phyloP scores from a whole-genome alignment of 2,113 vertebrate genomes.

The Atractosteus spatula region DNA sequence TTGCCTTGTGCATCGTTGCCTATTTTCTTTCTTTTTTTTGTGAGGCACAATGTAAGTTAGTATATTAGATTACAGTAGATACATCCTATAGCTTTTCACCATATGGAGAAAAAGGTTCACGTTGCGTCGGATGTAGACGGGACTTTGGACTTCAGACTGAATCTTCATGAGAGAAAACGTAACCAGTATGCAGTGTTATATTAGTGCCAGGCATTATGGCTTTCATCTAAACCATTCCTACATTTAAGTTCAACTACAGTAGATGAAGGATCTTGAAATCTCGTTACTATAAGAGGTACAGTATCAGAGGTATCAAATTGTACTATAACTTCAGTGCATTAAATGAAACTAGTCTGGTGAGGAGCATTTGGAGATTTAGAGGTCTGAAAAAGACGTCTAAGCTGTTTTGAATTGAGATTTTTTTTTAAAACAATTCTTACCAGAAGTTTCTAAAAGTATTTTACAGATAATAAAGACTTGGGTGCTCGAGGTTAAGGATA shows the following conservation, averaged over 20 bases:
- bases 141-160: neutral
- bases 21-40: constrained; percentile 2
- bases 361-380: no score
- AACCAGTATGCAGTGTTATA: constrained; percentile 12
- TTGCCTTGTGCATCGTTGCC: constrained; percentile 20
- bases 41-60: neutral
- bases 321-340: no score
- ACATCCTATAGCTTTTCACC: neutral
- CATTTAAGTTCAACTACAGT: no score
- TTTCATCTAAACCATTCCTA: neutral
- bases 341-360: no score
- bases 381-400: no score
- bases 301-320: no score
- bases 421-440: neutral
- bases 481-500: neutral
- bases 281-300: no score
- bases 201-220: neutral
- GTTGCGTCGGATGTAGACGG: neutral
- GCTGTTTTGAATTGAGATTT: no score
- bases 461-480: neutral
- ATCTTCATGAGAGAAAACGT: neutral
- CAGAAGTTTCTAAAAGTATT: constrained; percentile 8
- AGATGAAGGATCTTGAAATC: no score
- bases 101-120: neutral
- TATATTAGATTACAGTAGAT: neutral